These are phyloP conservation scores for Phrynosoma platyrhinos DNA, from an alignment of 2,113 vertebrate species.

Conservation along the genomic window DNA sequence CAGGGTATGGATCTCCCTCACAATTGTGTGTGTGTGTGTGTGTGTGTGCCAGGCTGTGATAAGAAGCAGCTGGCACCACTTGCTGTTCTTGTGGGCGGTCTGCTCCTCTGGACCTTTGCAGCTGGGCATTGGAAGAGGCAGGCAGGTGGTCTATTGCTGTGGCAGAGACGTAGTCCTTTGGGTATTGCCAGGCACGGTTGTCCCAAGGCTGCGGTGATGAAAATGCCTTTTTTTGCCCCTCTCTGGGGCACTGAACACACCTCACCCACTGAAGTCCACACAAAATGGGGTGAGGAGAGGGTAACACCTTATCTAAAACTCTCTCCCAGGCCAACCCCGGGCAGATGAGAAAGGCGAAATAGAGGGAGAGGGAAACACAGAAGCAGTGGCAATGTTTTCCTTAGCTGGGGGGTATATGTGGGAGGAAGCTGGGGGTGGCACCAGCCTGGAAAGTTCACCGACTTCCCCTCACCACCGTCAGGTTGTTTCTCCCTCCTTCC, in stretches of 20 bases:
- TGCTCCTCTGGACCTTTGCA: background rate
- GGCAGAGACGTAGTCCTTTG: background rate
- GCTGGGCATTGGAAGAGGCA: background rate
- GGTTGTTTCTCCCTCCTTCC: background rate
- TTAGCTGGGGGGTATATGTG: background rate
- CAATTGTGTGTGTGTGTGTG: too few species aligned
- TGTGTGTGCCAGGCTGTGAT: background rate
- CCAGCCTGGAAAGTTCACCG: background rate
- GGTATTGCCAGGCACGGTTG: background rate
- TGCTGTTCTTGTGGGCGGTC: background rate
- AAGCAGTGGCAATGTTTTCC: too few species aligned
- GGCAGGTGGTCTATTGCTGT: background rate
- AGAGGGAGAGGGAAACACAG: background rate
- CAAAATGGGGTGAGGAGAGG: too few species aligned
- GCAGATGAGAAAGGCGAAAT: background rate
- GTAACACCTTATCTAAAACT: too few species aligned
- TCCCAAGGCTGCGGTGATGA: too few species aligned
- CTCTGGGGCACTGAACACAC: constrained; percentile 43
- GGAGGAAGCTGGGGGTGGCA: background rate
- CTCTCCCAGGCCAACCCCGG: too few species aligned
- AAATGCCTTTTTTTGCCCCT: constrained; percentile 11
- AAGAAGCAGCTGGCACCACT: background rate
- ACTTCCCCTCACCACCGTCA: background rate
- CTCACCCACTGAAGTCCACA: background rate
- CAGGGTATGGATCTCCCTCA: background rate